Percentiles rank a stretch among this genome's conserved stretches.
Conservation (phyloP, 2,113 vertebrate genomes). For the Mirounga angustirostris region DNA sequence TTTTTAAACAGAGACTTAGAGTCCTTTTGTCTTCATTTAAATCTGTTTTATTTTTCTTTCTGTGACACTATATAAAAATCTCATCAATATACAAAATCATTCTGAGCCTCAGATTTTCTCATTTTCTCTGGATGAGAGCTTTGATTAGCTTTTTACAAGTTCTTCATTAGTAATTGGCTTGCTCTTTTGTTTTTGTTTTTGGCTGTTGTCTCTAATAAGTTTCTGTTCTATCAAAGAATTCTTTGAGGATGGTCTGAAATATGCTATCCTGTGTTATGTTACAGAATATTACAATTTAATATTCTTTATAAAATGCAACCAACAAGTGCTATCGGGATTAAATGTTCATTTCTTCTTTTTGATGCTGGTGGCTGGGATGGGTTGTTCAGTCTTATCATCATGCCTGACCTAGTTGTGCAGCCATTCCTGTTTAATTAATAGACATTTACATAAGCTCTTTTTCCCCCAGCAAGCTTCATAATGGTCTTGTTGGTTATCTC, state of each 20-base stretch:
- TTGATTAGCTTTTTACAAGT: conserved; percentile 83
- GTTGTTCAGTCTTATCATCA: conserved; percentile 43
- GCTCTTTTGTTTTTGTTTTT: conserved; percentile 71
- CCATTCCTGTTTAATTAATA: conserved; percentile 77
- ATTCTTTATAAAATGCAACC: conserved; percentile 61
- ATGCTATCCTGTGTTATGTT: conserved; percentile 25
- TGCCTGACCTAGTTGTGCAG: conserved; percentile 80
- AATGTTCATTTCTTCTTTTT: conserved; percentile 55
- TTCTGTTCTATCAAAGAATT: conserved; percentile 71
- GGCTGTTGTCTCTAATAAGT: conserved; percentile 74
- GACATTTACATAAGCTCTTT: conserved; percentile 76
- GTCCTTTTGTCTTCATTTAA: conserved; percentile 62
- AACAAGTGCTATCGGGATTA: conserved; percentile 72
- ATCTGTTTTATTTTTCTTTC: conserved; percentile 74
- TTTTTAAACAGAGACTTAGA: conserved; percentile 48
- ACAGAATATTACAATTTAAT: conserved; percentile 44
- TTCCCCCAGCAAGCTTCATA: conserved; percentile 66
- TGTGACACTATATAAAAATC: conserved; percentile 73
- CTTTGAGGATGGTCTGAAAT: conserved; percentile 68
- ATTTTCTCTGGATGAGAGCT: conserved; percentile 84
- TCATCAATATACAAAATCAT: conserved; percentile 81
- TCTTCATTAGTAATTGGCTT: conserved; percentile 80
- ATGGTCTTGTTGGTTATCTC: conserved; percentile 75
- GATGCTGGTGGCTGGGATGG: conserved; percentile 28
- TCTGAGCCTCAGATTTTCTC: conserved; percentile 75